phyloP scores from a whole-genome alignment of 2,797 vertebrate species.

The Perdix hodgsoniae region DNA sequence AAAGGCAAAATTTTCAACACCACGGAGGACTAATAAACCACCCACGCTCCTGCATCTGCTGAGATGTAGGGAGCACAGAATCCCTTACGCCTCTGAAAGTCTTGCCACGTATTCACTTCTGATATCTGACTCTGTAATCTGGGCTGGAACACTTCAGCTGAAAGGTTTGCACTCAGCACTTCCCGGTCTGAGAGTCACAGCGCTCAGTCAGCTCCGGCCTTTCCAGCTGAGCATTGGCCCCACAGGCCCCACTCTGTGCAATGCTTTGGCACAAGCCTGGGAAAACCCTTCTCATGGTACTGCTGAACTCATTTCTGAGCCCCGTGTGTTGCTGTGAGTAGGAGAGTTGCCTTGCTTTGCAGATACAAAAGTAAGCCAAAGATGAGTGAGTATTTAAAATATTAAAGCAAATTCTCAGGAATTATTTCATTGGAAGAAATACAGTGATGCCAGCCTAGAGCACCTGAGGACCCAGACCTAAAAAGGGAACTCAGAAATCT shows the following conservation, averaged over 20 bases:
- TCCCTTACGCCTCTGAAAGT: background rate
- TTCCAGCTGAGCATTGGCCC: background rate
- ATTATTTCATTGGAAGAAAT: background rate
- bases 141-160: background rate
- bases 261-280: background rate
- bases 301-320: background rate
- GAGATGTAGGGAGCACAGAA: background rate
- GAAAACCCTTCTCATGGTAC: background rate
- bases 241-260: background rate
- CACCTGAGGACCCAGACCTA: background rate
- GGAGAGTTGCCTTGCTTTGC: background rate
- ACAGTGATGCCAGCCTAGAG: background rate
- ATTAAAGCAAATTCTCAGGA: background rate
- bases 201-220: background rate
- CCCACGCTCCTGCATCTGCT: background rate
- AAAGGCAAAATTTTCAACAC: slow-evolving; percentile 10
- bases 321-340: background rate
- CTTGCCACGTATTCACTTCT: background rate
- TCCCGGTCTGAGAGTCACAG: background rate
- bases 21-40: background rate
- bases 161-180: background rate
- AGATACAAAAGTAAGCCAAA: background rate
- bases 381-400: background rate
- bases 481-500: background rate
- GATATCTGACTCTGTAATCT: background rate